Conservation (phyloP, 64 coral and sea anemone species). For the Pachyseris speciosa region DNA sequence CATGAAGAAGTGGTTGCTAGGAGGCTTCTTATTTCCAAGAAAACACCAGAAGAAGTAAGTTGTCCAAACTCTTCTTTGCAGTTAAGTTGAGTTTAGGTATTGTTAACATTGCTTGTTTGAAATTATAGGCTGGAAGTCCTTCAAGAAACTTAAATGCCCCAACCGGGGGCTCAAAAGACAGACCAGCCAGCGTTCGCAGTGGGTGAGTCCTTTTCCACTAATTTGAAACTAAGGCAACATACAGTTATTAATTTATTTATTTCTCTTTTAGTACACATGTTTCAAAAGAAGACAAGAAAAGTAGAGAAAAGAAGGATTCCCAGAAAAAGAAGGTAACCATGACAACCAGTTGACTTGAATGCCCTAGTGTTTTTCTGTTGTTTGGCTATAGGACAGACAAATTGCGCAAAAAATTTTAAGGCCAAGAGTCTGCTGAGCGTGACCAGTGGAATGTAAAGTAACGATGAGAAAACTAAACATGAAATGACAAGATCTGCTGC, state of each 20-base stretch:
- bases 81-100: background rate
- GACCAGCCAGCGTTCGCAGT: slow-evolving; percentile 90
- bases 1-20: slow-evolving; percentile 94
- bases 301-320: slow-evolving; percentile 82
- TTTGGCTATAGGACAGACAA: no score
- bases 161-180: slow-evolving; percentile 88
- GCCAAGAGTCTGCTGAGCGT: no score
- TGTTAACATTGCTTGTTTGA: background rate
- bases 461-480: no score
- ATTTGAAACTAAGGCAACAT: no score
- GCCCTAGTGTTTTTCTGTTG: no score
- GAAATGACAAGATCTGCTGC: no score
- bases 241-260: background rate
- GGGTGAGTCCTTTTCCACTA: no score
- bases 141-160: slow-evolving; percentile 85
- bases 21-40: slow-evolving; percentile 89
- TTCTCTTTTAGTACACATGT: slow-evolving; percentile 66
- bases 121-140: slow-evolving; percentile 39
- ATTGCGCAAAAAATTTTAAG: no score
- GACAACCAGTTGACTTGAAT: background rate
- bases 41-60: slow-evolving; percentile 88
- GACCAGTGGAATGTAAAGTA: no score
- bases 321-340: slow-evolving; percentile 82
- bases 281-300: slow-evolving; percentile 89
- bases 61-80: background rate